Percentiles rank a stretch among this genome's conserved stretches.
These are phyloP conservation scores for Origma solitaria DNA, from an alignment of 2,113 vertebrate species.

Conservation along the genomic window DNA sequence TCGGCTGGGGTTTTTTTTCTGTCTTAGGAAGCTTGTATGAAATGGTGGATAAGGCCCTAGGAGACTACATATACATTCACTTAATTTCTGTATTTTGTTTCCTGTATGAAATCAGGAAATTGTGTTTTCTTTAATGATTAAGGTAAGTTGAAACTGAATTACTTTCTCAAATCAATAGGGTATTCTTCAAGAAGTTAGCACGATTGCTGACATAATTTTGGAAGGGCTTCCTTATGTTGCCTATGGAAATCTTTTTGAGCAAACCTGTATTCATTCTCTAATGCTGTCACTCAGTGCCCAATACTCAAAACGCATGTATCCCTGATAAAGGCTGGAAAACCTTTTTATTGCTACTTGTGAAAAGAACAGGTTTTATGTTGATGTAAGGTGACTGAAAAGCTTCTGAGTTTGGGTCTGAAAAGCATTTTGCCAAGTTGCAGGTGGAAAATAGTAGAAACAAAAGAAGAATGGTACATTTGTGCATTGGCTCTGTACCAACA, in stretches of 20 bases:
- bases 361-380: neutral
- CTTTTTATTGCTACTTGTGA: neutral
- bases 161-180: neutral
- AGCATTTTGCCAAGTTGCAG: neutral
- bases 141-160: neutral
- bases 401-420: neutral
- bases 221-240: neutral
- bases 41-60: neutral
- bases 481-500: neutral
- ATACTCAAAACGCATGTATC: neutral
- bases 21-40: neutral
- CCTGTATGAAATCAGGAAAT: neutral
- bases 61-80: neutral
- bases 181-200: neutral
- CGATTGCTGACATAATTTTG: neutral
- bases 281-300: accelerated
- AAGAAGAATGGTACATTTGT: neutral
- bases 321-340: neutral
- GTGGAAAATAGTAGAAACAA: neutral
- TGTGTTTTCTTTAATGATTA: neutral
- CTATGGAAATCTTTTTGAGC: neutral
- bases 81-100: neutral
- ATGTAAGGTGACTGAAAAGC: neutral
- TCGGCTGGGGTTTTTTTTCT: neutral
- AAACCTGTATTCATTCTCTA: neutral